Base-by-base conservation (phyloP, 2,888 invertebrate genomes). In the Zele albiditarsus region DNA sequence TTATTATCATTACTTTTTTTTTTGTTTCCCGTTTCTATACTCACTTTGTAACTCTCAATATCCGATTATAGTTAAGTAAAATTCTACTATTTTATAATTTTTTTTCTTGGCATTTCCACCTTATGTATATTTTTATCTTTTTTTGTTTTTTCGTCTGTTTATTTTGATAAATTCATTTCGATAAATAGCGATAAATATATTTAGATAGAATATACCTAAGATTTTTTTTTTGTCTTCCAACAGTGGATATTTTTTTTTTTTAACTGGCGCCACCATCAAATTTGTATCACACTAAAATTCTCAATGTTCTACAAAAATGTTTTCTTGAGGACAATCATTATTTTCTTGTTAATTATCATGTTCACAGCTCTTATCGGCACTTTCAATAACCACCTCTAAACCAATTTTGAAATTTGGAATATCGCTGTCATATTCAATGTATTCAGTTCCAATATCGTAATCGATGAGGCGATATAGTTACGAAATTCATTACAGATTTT, bases 221-320 rank as follows among this genome's bases (percentile, higher is more conserved):
- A 79, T 57, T 74, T 80, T 73, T 74, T 20, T 53, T 20, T 53
- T 53, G 8, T 53, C 16, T 46, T 53, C 5, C 20, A 73, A 79
- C 78, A 77, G 79, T 78, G 79, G 76, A 74, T 38, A 57, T 49
- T 57, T 38, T n/a, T 20, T 60, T 73, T 46, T 65, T 58, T 67
- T 71, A 73, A 62, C 62, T 58, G 73, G 78, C 70, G 80, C 80
- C 81, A 85, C 81, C 82, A 80, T 80, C 78, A 78, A 84, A 81
- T 84, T 83, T 80, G 80, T 85, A 87, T 87, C 86, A 87, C 87
- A 87, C 85, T 82, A 80, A 86, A 80, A 60, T 65, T 49, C 14
- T 79, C 82, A 84, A 80, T 77, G 78, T 81, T 83, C 82, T 77
- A 78, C 80, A 82, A 82, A 81, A 58, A 25, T 46, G 20, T 60